These are phyloP conservation scores for Apodemia arnacis DNA, from an alignment of 2,888 invertebrate species.

Conservation along the genomic window DNA sequence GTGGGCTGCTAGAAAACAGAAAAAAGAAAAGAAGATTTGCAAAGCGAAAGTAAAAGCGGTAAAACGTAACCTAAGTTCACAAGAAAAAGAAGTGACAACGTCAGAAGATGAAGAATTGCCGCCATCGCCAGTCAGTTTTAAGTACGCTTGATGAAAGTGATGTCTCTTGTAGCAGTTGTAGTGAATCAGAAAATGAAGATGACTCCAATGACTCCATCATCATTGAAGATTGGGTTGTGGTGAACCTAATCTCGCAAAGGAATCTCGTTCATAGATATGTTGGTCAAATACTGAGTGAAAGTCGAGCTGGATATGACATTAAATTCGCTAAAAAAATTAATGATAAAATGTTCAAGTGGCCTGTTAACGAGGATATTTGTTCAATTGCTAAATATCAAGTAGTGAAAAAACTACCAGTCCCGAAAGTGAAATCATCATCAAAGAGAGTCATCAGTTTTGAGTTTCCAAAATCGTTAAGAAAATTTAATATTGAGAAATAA, in stretches of 20 bases:
- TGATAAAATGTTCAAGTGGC: conserved; percentile 80
- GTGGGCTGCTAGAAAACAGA: conserved; percentile 35
- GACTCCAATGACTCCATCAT: neutral
- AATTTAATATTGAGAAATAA: conserved; percentile 65
- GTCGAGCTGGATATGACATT: conserved; percentile 61
- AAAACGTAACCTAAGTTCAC: conserved; percentile 47
- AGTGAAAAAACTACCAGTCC: conserved; percentile 76
- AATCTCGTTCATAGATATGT: conserved; percentile 78
- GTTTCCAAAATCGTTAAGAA: conserved; percentile 73
- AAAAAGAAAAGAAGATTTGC: conserved; percentile 38
- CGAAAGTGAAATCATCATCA: conserved; percentile 65
- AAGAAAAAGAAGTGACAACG: conserved; percentile 46
- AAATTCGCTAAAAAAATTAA: conserved; percentile 81
- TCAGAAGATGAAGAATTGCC: conserved; percentile 56
- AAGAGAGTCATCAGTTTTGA: conserved; percentile 57
- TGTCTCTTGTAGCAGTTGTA: neutral
- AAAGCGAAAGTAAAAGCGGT: conserved; percentile 51
- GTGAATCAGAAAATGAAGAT: conserved; percentile 60
- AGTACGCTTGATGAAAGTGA: conserved; percentile 22
- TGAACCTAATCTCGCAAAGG: conserved; percentile 77
- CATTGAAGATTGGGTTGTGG: conserved; percentile 76
- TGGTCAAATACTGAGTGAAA: conserved; percentile 70
- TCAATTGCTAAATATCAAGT: conserved; percentile 76
- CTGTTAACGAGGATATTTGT: conserved; percentile 70
- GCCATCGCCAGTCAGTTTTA: conserved; percentile 39